Base-by-base conservation (phyloP, 2,113 vertebrate genomes). In the Aspiorhynchus laticeps region DNA sequence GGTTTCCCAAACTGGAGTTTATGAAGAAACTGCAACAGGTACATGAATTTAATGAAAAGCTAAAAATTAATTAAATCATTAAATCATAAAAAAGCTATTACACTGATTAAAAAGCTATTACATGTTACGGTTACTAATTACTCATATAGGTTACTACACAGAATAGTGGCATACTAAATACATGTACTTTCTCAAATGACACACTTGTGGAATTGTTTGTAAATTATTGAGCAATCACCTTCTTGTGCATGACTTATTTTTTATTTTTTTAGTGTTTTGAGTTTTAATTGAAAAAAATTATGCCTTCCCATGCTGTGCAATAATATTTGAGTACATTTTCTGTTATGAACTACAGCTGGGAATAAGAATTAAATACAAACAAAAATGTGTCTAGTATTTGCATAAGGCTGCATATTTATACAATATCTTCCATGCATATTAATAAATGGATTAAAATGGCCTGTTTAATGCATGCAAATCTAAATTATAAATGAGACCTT, bases 401-500 rank as follows among this genome's bases (percentile, higher is more conserved):
- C 95, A 95, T 95, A 95, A 93, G 94, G 90, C 92, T 93, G 94
- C 94, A 95, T 95, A 95, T 95, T 95, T 95, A 95, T 95, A 94
- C 93, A 94, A 94, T 94, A 94, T 94, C 89, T 83, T 89, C 80
- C 88, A 94, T 94, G 94, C 95, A 95, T 95, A 95, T 95, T 95
- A 95, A 95, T 95, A 95, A 91, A 94, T 88, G 94, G 94, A 95
- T 95, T 95, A 95, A 94, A 95, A 94, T 91, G 90, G 93, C 93
- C 91, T 67, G 43, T 91, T 87, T 94, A 95, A 95, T 95, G 93
- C 93, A 95, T 95, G 95, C 94, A 95, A 95, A 95, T 95, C 94
- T 95, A 95, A 95, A 95, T 95, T 95, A 95, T 95, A 93, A 94
- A 95, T 95, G 95, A 95, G 92, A 93, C 91, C 93, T 94, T 95